These are phyloP conservation scores for Erethizon dorsatum DNA, from an alignment of 2,797 vertebrate genomes.

Conservation along the genomic window DNA sequence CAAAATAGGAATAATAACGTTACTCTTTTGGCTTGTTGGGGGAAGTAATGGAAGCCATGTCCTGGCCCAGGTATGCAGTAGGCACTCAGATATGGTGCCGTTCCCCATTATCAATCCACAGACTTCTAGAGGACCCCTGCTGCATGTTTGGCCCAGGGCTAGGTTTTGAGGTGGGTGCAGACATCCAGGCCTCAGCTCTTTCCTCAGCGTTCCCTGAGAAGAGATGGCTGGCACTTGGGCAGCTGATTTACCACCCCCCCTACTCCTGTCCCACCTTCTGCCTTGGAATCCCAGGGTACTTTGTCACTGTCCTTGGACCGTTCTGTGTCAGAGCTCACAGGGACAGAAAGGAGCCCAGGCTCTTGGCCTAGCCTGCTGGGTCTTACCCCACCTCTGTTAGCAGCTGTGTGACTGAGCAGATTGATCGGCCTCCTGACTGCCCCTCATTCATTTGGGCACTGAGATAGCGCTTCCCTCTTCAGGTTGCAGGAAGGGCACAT, in stretches of 20 bases:
- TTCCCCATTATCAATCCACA: background rate
- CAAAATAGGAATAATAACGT: background rate
- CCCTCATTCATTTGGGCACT: background rate
- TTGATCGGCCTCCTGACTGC: background rate
- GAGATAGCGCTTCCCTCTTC: background rate
- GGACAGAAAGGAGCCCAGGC: background rate
- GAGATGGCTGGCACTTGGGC: background rate
- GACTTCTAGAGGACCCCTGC: background rate
- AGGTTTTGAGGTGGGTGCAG: background rate
- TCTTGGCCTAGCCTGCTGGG: background rate
- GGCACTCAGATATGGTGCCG: background rate
- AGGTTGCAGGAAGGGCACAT: background rate
- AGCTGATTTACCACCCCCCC: background rate
- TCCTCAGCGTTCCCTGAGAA: background rate
- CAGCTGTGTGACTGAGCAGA: background rate
- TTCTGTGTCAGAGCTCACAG: background rate
- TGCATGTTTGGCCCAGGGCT: background rate
- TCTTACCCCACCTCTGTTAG: background rate
- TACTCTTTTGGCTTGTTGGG: too few species aligned
- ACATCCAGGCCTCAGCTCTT: background rate
- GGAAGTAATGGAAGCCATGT: background rate
- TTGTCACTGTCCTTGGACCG: background rate
- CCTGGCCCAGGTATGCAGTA: background rate
- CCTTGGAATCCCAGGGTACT: background rate
- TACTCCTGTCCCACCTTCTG: background rate